These are phyloP conservation scores for Scrobipalpa atriplicella DNA, from an alignment of 2,888 invertebrate species.

Conservation along the genomic window DNA sequence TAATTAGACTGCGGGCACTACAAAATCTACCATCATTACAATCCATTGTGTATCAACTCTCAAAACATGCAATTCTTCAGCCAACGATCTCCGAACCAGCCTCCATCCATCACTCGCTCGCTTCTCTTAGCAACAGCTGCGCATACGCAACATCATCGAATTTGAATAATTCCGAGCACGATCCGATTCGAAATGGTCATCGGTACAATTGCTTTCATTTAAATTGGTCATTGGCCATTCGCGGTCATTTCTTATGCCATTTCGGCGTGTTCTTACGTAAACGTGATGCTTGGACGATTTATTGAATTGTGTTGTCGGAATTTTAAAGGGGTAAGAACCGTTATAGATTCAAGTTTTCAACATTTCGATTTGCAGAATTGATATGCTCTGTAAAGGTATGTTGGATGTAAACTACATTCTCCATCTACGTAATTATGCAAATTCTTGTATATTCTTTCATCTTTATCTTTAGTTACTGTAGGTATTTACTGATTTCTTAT, in stretches of 20 bases:
- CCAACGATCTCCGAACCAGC: slow-evolving; percentile 12
- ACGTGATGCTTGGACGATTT: slow-evolving; percentile 12
- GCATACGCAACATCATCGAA: slow-evolving; percentile 37
- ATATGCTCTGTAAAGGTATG: too few relatives aligned
- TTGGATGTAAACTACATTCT: too few relatives aligned
- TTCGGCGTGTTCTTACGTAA: slow-evolving; percentile 22
- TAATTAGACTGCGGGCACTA: too few relatives aligned
- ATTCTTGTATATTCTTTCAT: too few relatives aligned
- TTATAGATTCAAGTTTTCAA: not conserved
- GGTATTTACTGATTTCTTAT: too few relatives aligned
- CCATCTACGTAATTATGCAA: too few relatives aligned
- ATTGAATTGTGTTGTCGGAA: not conserved
- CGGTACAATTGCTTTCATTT: slow-evolving; percentile 51
- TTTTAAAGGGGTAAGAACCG: slow-evolving; percentile 2
- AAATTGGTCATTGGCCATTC: slow-evolving; percentile 43
- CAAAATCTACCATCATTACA: not conserved
- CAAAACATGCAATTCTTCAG: slow-evolving; percentile 3
- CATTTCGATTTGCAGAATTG: too few relatives aligned
- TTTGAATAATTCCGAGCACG: slow-evolving; percentile 48
- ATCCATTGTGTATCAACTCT: not conserved
- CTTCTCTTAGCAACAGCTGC: slow-evolving; percentile 10
- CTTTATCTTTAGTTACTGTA: too few relatives aligned
- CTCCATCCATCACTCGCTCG: slow-evolving; percentile 12
- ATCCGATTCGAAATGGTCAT: slow-evolving; percentile 47
- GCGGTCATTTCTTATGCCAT: slow-evolving; percentile 31